Evolutionary conservation across 2,888 invertebrate genomes (phyloP).

Genomic region (Rhogogaster chlorosoma): DNA sequence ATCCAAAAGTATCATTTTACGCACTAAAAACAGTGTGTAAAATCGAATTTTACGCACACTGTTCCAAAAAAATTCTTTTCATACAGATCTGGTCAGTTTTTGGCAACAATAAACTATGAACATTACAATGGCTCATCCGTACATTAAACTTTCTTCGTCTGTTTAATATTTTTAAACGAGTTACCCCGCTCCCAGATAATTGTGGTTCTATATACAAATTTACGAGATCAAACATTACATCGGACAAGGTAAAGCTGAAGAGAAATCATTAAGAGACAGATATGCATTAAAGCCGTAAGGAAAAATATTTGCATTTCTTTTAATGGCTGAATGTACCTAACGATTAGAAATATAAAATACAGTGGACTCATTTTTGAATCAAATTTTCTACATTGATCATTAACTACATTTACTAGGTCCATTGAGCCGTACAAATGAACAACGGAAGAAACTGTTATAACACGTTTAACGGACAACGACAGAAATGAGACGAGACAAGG

Average conservation of each 20-base stretch:
- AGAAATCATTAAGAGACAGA: neutral
- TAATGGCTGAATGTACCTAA: neutral
- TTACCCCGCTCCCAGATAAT: too few relatives aligned
- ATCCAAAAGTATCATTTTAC: too few relatives aligned
- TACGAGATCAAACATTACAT: neutral
- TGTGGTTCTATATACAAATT: neutral
- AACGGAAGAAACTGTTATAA: neutral
- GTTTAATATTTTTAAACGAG: too few relatives aligned
- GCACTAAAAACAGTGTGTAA: neutral
- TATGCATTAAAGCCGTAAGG: neutral
- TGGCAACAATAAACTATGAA: too few relatives aligned
- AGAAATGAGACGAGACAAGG: constrained; percentile 16
- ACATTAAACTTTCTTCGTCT: too few relatives aligned
- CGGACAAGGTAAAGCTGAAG: neutral
- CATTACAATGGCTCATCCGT: too few relatives aligned
- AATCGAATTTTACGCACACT: neutral
- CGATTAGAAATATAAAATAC: neutral
- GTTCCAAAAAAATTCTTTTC: too few relatives aligned
- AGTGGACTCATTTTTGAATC: neutral
- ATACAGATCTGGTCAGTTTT: too few relatives aligned
- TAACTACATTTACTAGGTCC: neutral
- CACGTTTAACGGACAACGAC: neutral
- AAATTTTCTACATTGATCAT: neutral
- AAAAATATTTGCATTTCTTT: neutral
- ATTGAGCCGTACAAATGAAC: neutral